These are phyloP conservation scores for Drosophila insularis DNA, from an alignment of 1,140 invertebrate species.

Conservation along the genomic window DNA sequence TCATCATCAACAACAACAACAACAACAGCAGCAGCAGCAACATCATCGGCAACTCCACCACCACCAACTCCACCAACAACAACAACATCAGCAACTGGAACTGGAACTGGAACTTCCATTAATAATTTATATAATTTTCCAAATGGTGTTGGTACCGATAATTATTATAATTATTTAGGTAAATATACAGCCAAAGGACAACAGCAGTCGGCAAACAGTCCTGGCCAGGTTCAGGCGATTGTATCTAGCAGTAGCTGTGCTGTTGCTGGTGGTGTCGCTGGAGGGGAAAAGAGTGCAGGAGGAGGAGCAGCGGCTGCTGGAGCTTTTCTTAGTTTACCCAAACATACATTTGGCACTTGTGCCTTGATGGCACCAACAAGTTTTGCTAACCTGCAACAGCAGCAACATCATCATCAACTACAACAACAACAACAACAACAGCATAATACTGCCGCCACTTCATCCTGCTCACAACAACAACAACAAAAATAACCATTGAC, in stretches of 20 bases:
- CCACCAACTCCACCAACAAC: conserved; percentile 40
- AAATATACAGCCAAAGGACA: conserved; percentile 48
- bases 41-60: conserved; percentile 52
- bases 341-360: conserved; percentile 80
- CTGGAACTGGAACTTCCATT: neutral
- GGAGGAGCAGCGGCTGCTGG: conserved; percentile 23
- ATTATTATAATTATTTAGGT: conserved; percentile 37
- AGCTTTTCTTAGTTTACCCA: conserved; percentile 61
- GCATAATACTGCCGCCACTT: conserved; percentile 32
- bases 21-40: conserved; percentile 45
- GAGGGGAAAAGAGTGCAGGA: conserved; percentile 21
- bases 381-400: conserved; percentile 62
- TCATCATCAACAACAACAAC: conserved; percentile 45
- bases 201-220: conserved; percentile 7
- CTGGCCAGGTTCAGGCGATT: conserved; percentile 57
- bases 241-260: conserved; percentile 55
- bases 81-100: conserved; percentile 30
- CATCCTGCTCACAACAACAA: conserved; percentile 42
- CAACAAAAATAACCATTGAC: conserved; percentile 75
- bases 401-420: conserved; percentile 7
- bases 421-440: conserved; percentile 37
- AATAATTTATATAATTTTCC: conserved; percentile 4
- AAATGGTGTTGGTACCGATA: conserved; percentile 26
- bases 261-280: neutral
- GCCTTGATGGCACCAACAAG: conserved; percentile 72